These are phyloP conservation scores for Cataglyphis altisquamis DNA, from an alignment of 2,888 invertebrate genomes.

Conservation along the genomic window DNA sequence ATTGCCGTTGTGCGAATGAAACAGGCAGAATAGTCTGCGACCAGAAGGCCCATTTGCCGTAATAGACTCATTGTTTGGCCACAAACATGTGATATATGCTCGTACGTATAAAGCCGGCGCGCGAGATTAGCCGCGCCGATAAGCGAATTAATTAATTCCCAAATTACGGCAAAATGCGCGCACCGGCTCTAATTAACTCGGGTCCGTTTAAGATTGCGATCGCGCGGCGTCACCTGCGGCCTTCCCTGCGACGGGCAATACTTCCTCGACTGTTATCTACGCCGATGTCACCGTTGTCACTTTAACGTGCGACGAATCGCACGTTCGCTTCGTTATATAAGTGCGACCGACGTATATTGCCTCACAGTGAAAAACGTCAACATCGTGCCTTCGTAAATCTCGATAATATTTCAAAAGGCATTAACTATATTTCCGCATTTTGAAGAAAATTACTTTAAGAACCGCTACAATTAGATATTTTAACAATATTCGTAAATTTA, in stretches of 20 bases:
- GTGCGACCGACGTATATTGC: conserved; percentile 58
- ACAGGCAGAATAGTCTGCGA: conserved; percentile 15
- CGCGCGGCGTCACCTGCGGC: conserved; percentile 8
- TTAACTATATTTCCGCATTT: neutral
- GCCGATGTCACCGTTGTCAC: conserved; percentile 30
- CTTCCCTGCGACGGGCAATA: neutral
- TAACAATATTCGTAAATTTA: neutral
- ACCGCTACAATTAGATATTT: neutral
- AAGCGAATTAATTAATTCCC: conserved; percentile 48
- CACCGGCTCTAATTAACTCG: conserved; percentile 29
- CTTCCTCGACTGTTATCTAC: conserved; percentile 31
- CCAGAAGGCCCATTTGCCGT: conserved; percentile 16
- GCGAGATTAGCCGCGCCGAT: conserved; percentile 48
- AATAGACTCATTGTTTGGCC: conserved; percentile 41
- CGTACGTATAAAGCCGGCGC: conserved; percentile 30
- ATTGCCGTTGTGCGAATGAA: neutral
- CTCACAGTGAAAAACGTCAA: conserved; percentile 15
- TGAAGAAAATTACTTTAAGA: neutral
- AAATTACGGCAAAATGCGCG: conserved; percentile 35
- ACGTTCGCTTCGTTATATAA: conserved; percentile 79
- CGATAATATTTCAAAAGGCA: neutral
- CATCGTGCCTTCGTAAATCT: neutral
- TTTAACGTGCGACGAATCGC: conserved; percentile 57
- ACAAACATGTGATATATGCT: conserved; percentile 22
- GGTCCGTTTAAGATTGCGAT: conserved; percentile 46